Base-by-base conservation (phyloP, 2,888 invertebrate species). In the Parnassius mnemosyne region DNA sequence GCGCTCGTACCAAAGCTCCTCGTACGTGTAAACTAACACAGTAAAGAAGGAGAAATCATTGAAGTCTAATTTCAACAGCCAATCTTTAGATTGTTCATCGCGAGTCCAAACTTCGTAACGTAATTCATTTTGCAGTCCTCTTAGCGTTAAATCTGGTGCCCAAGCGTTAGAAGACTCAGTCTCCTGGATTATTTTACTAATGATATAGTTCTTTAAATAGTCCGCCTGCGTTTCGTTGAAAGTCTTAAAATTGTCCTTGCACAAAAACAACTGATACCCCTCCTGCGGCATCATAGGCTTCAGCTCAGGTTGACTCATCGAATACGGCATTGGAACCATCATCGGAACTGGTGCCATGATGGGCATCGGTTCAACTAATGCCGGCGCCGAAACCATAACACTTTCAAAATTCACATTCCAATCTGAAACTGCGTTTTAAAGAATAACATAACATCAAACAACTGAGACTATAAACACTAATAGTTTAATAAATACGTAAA, bases 1-100 rank as follows among this genome's bases (percentile, higher is more conserved):
- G 1, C 90, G 79, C 66, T 90, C 88, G 68, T 83, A 88, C 88
- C 87, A 89, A 64, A 89, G 64, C 69, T 90, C 85, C 66, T 90
- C 89, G 46, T 83, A 81, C 0, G 84, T 85, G 67, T 88, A 89
- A 12, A 87, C 84, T 10, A 89, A 69, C 1, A 88, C 80, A 63
- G 82, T 78, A 68, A 87, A 88, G 12, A 72, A 66, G 13, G 63
- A 63, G 44, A 87, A 84, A 1, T 75, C 72, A 25, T 75, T 77
- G 69, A 87, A 89, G 77, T 88, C 78, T 67, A 88, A 72, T 53
- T 74, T 72, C 34, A 84, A 43, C 49, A 90, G 73, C 90, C 90
- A 91, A 64, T 85, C 74, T 63, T 69, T 82, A 0, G 89, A 84
- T 1, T 61, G 65, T 16, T 74, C 74, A 60, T 90, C 87, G 46